Evolutionary conservation across 2,888 invertebrate species (phyloP).

Genomic region (Thelaira solivaga): DNA sequence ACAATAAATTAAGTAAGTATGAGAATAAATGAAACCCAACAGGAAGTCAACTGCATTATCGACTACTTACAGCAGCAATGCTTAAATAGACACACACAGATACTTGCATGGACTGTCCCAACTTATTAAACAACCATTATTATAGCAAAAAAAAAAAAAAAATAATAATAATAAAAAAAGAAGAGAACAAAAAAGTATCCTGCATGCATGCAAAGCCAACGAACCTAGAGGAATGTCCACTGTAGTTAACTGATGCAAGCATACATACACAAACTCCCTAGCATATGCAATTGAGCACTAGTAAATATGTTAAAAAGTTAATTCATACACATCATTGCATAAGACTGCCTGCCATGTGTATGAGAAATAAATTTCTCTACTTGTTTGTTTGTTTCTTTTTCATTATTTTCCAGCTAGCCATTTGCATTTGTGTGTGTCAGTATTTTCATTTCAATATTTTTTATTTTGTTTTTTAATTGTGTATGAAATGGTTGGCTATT

Average conservation of each 20-base stretch:
- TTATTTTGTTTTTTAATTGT: conserved; percentile 28
- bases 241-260: not conserved
- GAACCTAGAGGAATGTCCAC: conserved; percentile 50
- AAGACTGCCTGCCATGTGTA: conserved; percentile 46
- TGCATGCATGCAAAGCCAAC: conserved; percentile 41
- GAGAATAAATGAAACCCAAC: conserved; percentile 23
- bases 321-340: conserved; percentile 70
- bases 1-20: conserved; percentile 30
- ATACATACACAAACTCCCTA: not conserved
- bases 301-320: conserved; percentile 62
- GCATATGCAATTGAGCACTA: conserved; percentile 58
- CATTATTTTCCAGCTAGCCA: no score
- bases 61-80: conserved; percentile 26
- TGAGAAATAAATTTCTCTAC: conserved; percentile 50
- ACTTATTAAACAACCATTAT: conserved; percentile 53
- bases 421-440: conserved; percentile 16
- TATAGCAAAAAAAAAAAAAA: conserved; percentile 6
- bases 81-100: not conserved
- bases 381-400: conserved; percentile 13
- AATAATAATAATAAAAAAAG: no score
- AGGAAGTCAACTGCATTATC: conserved; percentile 59
- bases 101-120: conserved; percentile 33
- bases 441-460: not conserved
- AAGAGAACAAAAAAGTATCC: not conserved
- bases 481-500: conserved; percentile 49